Conservation (phyloP, 1,140 invertebrate species). For the Lepidotrigona ventralis region DNA sequence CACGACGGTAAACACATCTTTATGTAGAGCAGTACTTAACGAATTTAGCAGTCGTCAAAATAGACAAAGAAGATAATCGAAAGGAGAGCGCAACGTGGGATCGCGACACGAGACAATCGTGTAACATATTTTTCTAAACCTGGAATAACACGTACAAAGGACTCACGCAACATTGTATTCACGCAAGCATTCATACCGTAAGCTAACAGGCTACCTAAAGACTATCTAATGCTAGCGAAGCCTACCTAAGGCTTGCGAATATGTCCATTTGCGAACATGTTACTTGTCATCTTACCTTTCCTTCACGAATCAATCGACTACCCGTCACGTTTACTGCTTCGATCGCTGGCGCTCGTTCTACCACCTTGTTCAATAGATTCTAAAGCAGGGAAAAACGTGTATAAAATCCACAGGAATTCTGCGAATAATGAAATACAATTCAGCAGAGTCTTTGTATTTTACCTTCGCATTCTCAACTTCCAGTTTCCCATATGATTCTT, state of each 20-base stretch:
- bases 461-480: constrained; percentile 91
- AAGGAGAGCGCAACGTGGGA: not conserved
- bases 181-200: constrained; percentile 64
- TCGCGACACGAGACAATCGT: not conserved
- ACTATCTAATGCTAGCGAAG: constrained; percentile 53
- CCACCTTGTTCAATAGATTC: constrained; percentile 93
- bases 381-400: constrained; percentile 77
- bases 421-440: not conserved
- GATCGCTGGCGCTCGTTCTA: constrained; percentile 94
- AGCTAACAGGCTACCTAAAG: constrained; percentile 65
- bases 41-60: not conserved
- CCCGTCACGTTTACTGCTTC: constrained; percentile 97
- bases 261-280: constrained; percentile 25
- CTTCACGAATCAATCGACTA: constrained; percentile 97
- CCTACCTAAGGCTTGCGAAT: constrained; percentile 44
- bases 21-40: not conserved
- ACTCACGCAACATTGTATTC: constrained; percentile 61
- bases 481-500: constrained; percentile 88
- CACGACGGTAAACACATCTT: not conserved
- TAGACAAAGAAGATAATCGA: not conserved
- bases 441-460: constrained; percentile 33
- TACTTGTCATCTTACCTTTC: constrained; percentile 89
- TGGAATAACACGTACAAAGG: constrained; percentile 36
- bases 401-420: not conserved
- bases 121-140: constrained; percentile 16